phyloP scores from a whole-genome alignment of 1,140 invertebrate species.

The Teleogryllus occipitalis region DNA sequence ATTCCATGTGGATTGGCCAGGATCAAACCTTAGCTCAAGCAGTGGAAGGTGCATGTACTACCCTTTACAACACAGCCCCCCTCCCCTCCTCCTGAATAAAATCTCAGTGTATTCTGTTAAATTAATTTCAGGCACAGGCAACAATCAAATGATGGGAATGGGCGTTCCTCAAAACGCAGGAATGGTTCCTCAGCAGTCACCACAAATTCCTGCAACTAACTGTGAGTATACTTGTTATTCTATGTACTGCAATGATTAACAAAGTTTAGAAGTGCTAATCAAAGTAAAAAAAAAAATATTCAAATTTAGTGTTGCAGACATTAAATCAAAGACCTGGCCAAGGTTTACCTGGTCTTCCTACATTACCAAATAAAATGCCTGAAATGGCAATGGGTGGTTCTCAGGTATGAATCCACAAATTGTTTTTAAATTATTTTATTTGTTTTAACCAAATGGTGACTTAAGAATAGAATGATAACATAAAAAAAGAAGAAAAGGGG shows the following conservation, averaged over 20 bases:
- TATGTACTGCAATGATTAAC: no score
- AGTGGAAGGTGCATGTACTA: not conserved
- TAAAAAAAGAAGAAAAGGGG: no score
- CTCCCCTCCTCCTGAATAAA: not conserved
- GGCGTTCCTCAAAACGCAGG: slow-evolving; percentile 42
- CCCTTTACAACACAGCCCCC: not conserved
- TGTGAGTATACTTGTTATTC: slow-evolving; percentile 30
- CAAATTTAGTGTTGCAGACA: slow-evolving; percentile 44
- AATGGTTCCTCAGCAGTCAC: slow-evolving; percentile 42
- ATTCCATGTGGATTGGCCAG: no score
- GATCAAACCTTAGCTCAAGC: not conserved
- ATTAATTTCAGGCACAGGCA: slow-evolving; percentile 24
- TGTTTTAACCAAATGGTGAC: no score
- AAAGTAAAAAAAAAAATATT: not conserved
- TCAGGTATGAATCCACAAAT: slow-evolving; percentile 17
- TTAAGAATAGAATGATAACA: no score
- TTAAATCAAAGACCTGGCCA: slow-evolving; percentile 49
- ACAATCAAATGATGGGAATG: slow-evolving; percentile 49
- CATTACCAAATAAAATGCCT: slow-evolving; percentile 27
- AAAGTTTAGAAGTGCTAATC: not conserved
- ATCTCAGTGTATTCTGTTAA: not conserved
- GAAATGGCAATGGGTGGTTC: slow-evolving; percentile 23
- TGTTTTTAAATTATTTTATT: no score
- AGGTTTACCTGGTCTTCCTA: slow-evolving; percentile 14
- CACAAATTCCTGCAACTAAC: slow-evolving; percentile 42